Evolutionary conservation across 2,797 vertebrate species (phyloP).

Genomic region (Borostomias antarcticus): DNA sequence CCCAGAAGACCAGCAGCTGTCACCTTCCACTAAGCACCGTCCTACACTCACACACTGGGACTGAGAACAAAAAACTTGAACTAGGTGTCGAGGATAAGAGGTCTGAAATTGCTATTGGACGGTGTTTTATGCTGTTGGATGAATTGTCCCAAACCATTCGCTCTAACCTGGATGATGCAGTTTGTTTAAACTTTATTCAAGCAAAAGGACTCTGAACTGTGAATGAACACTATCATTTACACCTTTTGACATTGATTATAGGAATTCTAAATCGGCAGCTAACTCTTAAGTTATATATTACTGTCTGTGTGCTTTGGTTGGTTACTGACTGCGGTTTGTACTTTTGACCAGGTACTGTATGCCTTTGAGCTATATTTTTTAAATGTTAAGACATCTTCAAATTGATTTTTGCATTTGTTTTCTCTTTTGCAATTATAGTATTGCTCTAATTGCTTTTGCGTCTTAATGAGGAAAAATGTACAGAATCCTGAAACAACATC

Average conservation of each 20-base stretch:
- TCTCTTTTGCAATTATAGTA: conserved; percentile 18
- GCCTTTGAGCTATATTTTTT: neutral
- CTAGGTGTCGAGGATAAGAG: neutral
- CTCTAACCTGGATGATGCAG: neutral
- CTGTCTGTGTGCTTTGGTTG: too few relatives aligned
- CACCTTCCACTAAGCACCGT: too few relatives aligned
- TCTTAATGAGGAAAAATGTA: conserved; percentile 43
- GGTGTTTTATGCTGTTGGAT: neutral
- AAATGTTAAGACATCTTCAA: neutral
- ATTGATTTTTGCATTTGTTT: neutral
- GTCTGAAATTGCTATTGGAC: neutral
- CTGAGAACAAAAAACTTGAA: too few relatives aligned
- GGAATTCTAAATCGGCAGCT: neutral
- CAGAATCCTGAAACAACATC: conserved; percentile 45
- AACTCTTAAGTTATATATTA: neutral
- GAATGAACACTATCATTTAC: neutral
- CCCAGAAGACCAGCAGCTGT: too few relatives aligned
- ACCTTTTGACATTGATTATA: neutral
- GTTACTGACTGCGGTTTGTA: neutral
- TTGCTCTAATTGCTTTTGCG: conserved; percentile 52
- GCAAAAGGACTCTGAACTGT: neutral
- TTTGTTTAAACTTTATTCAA: neutral
- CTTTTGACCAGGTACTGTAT: neutral
- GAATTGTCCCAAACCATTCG: neutral
- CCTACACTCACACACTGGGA: too few relatives aligned